These are phyloP conservation scores for Lasioglossum pauxillum DNA, from an alignment of 2,888 invertebrate species.

Conservation along the genomic window DNA sequence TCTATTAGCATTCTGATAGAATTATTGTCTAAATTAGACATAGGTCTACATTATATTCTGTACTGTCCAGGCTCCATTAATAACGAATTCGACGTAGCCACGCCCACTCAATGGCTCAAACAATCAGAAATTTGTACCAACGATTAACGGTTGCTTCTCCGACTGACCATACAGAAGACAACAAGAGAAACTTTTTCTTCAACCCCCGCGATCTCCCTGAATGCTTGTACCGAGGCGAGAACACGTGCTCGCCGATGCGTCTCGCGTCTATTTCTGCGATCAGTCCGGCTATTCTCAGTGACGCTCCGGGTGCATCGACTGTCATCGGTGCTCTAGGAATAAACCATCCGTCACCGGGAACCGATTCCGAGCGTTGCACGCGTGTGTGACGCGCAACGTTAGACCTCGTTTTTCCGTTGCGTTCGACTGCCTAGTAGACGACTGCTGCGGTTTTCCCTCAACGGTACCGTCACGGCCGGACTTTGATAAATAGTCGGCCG, in stretches of 20 bases:
- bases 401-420: not conserved
- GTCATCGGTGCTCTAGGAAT: conserved; percentile 64
- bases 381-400: not conserved
- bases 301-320: conserved; percentile 56
- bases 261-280: conserved; percentile 55
- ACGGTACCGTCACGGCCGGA: conserved; percentile 23
- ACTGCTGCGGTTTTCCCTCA: not conserved
- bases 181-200: not conserved
- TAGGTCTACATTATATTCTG: no score
- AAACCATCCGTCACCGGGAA: conserved; percentile 49
- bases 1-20: not conserved
- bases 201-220: not conserved
- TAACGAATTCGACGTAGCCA: not conserved
- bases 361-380: conserved; percentile 31
- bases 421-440: not conserved
- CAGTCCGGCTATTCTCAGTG: conserved; percentile 55
- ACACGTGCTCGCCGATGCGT: conserved; percentile 48
- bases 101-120: not conserved
- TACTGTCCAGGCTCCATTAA: no score
- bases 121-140: not conserved
- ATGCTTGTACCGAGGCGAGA: not conserved
- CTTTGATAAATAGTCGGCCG: conserved; percentile 42
- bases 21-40: not conserved
- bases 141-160: not conserved
- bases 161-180: not conserved